Base-by-base conservation (phyloP, 2,797 vertebrate species). In the Rhinophrynus dorsalis region DNA sequence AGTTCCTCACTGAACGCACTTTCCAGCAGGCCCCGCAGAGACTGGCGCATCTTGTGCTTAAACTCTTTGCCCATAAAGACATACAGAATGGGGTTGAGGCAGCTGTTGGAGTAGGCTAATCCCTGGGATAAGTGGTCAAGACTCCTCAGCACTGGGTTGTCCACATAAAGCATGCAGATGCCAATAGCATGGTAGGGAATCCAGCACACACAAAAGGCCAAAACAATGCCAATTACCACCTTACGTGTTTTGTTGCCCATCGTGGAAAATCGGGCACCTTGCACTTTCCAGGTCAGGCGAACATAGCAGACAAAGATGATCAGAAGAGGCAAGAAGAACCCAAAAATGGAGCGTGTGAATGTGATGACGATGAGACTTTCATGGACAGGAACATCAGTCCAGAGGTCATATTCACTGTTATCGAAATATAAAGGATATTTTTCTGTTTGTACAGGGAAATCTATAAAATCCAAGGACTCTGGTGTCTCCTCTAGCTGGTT, bases 21-120 rank as follows among this genome's bases (percentile, higher is more conserved):
- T 70, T 93, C 90, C 54, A 93, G 62, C 40, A 90, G 73, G 1
- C 70, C 76, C 65, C 75, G 80, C 38, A 94, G 0, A 0, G 92
- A 90, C 2, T 83, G 82, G n/a, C 0, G 58, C 13, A 88, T 79
- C 65, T 82, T 90, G 29, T 78, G 76, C 69, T 90, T 88, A 78
- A 93, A 91, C 68, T 87, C 80, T 47, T 70, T 83, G 5, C 92
- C 92, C 82, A 92, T 81, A 32, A 93, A 88, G 30, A 91, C 90
- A 5, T 94, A 94, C 20, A 93, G 82, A 3, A 84, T 60, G 2
- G 93, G 92, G 74, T 94, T 93, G 64, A 92, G 77, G 75, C 92
- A 94, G 79, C 92, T 94, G 78, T 94, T 94, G 54, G 84, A 52
- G 5, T 88, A 91, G 0, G 90, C 91, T 10, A 93, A 74, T 10